These are phyloP conservation scores for Biston stratarius DNA, from an alignment of 2,888 invertebrate genomes.

Conservation along the genomic window DNA sequence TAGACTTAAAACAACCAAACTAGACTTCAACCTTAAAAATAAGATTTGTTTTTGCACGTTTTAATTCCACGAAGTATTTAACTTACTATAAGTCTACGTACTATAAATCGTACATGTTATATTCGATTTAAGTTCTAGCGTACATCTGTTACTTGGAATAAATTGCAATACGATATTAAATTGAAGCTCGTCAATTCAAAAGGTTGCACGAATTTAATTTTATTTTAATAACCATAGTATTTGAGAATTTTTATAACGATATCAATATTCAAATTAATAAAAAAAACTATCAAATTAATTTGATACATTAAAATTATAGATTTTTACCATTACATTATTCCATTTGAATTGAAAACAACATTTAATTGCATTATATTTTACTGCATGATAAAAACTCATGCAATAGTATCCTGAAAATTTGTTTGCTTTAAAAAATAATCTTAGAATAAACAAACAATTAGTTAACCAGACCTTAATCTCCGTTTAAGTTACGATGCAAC, in stretches of 20 bases:
- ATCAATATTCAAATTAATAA: not conserved
- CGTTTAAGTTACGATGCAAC: conserved; percentile 50
- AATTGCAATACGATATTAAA: conserved; percentile 22
- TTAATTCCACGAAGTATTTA: conserved; percentile 18
- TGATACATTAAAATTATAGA: not conserved
- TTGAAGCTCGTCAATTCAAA: conserved; percentile 5
- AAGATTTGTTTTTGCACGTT: conserved; percentile 9
- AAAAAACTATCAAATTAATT: not conserved
- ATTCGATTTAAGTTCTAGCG: conserved; percentile 20
- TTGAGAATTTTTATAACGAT: not conserved
- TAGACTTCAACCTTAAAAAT: too few species aligned
- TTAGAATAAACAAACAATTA: not conserved
- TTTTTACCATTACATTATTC: too few species aligned
- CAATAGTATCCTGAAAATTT: too few species aligned
- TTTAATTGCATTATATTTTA: too few species aligned
- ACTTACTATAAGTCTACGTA: conserved; percentile 16
- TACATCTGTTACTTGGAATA: conserved; percentile 30
- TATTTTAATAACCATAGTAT: conserved; percentile 1
- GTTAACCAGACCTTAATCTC: conserved; percentile 46
- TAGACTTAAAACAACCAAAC: too few species aligned
- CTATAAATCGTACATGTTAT: conserved; percentile 17
- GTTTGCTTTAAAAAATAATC: not conserved
- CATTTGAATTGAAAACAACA: too few species aligned
- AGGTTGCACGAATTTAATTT: conserved; percentile 15
- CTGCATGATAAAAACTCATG: too few species aligned